Percentiles rank a stretch among this genome's conserved stretches.
These are phyloP conservation scores for Antennarius maculatus DNA, from an alignment of 2,797 vertebrate species.

Conservation along the genomic window DNA sequence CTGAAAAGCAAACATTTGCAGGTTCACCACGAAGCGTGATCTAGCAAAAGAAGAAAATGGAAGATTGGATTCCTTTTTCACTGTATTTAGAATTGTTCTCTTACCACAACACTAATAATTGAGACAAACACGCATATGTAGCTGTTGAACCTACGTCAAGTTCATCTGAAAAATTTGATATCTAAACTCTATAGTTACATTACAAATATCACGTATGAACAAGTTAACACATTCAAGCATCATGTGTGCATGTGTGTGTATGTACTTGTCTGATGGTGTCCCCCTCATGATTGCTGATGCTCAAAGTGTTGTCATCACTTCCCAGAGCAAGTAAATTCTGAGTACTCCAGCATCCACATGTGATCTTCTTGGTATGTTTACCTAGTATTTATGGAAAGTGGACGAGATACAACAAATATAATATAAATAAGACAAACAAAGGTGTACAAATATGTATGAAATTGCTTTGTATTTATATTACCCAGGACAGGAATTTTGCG, in stretches of 20 bases:
- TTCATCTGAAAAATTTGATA: background rate
- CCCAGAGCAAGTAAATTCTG: constrained; percentile 94
- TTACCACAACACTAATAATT: background rate
- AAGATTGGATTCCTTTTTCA: background rate
- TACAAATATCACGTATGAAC: background rate
- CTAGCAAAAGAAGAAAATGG: constrained; percentile 70
- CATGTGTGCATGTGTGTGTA: background rate
- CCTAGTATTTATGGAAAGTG: constrained; percentile 74
- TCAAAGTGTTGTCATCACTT: constrained; percentile 92
- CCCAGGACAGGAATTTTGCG: constrained; percentile 95
- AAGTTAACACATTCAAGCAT: no score
- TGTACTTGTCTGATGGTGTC: constrained; percentile 94
- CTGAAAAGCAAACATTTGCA: constrained; percentile 90
- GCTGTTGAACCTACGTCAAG: background rate
- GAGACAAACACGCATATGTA: background rate
- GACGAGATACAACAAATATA: background rate
- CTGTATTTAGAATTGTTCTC: background rate
- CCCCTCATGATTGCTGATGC: constrained; percentile 94
- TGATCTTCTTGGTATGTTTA: constrained; percentile 95
- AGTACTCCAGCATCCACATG: constrained; percentile 94
- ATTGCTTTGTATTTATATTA: constrained; percentile 61
- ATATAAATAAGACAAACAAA: background rate
- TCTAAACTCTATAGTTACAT: background rate
- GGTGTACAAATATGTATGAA: background rate
- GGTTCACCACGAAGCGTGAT: constrained; percentile 87